phyloP scores from a whole-genome alignment of 2,113 vertebrate genomes.

The Pachycephala philippinensis region DNA sequence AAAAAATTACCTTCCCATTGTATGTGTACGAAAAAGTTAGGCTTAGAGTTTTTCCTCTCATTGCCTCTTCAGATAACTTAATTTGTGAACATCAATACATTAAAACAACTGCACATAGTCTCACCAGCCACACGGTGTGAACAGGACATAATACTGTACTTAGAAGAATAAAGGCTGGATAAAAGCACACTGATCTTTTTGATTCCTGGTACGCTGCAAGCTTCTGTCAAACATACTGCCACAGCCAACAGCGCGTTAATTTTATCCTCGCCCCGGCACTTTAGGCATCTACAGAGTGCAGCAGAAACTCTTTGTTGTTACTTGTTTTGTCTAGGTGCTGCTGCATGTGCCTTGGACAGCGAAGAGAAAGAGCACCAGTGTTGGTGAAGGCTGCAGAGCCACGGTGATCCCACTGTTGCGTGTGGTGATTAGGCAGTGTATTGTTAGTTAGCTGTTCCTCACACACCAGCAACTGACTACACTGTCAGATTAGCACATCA shows the following conservation, averaged over 20 bases:
- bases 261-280: neutral
- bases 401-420: neutral
- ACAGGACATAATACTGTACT: neutral
- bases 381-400: neutral
- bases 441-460: constrained; percentile 77
- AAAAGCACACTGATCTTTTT: neutral
- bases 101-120: neutral
- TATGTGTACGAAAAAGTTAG: neutral
- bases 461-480: constrained; percentile 64
- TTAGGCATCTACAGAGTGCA: neutral
- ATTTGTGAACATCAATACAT: neutral
- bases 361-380: neutral
- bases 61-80: neutral
- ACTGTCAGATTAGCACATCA: constrained; percentile 61
- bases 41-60: neutral
- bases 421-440: constrained; percentile 80
- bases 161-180: neutral
- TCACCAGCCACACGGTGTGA: neutral
- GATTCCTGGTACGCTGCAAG: neutral
- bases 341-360: neutral
- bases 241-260: neutral
- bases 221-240: neutral
- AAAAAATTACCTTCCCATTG: neutral
- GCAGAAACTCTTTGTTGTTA: neutral
- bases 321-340: neutral